Evolutionary conservation across 2,888 invertebrate genomes (phyloP), one percentile per base, ranked within the genome.

Genomic region (Teleiodes luculella): DNA sequence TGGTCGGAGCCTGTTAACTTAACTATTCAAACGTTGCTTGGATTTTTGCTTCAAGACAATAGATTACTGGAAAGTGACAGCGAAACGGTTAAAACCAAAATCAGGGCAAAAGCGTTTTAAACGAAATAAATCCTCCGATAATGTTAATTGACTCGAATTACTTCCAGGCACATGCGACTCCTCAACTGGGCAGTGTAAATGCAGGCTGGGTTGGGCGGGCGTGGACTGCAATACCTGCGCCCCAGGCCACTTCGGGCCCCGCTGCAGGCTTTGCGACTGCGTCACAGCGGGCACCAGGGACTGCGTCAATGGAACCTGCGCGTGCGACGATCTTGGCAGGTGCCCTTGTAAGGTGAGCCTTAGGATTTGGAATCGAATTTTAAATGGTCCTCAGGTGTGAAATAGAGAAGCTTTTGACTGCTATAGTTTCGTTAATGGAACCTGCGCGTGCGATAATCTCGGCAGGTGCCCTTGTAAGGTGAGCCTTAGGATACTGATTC

Each of bases 391-490:
- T n/a, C n/a, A n/a, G n/a, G n/a, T n/a, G n/a, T n/a, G n/a, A n/a
- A n/a, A n/a, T n/a, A n/a, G n/a, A n/a, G n/a, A n/a, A n/a, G n/a
- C n/a, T n/a, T n/a, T n/a, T n/a, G n/a, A n/a, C n/a, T n/a, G n/a
- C n/a, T n/a, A n/a, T n/a, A n/a, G n/a, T n/a, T n/a, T n/a, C 35
- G 80, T 83, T 1, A 85, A 88, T 11, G 92, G 91, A 0, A 68
- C 91, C 4, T 97, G 97, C 69, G 86, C 91, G 33, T 96, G 96
- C 67, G 92, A 94, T 65, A 90, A 92, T 0, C 83, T 83, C 50
- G 98, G 98, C 0, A 93, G 94, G 64, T 98, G 98, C 77, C 93
- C 94, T n/a, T 98, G 98, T 87, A 98, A 97, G 91, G 95, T 95
- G 55, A 5, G 35, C 16, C 10, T 10, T 13, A 5, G 11, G 33